phyloP scores from a whole-genome alignment of 2,888 invertebrate genomes.

The Meghimatium bilineatum region DNA sequence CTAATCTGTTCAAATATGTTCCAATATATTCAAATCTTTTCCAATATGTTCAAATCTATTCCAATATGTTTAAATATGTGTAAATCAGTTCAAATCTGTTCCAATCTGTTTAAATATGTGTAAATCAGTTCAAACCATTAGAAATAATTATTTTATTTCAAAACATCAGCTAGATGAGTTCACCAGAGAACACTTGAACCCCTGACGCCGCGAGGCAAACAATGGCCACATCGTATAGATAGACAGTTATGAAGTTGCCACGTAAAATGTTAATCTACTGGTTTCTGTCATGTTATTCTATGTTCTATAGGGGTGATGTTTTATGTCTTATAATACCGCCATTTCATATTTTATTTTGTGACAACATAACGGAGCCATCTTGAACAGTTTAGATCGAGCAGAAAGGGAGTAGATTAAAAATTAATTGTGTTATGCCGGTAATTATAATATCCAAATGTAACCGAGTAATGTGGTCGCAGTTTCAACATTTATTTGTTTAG shows the following conservation, averaged over 20 bases:
- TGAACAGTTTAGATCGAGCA: background rate
- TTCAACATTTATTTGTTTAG: background rate
- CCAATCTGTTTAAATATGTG: too few relatives aligned
- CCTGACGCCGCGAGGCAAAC: too few relatives aligned
- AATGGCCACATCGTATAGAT: too few relatives aligned
- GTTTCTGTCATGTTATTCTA: background rate
- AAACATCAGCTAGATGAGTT: too few relatives aligned
- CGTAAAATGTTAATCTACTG: background rate
- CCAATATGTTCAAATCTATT: too few relatives aligned
- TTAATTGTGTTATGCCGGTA: conserved; percentile 8
- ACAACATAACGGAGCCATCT: background rate
- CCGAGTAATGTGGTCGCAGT: background rate
- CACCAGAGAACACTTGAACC: too few relatives aligned
- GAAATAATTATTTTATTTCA: too few relatives aligned
- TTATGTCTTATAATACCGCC: background rate
- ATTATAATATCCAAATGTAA: conserved; percentile 3
- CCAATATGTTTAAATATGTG: too few relatives aligned
- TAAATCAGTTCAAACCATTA: too few relatives aligned
- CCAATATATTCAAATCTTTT: too few relatives aligned
- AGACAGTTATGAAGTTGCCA: background rate
- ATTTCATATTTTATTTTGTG: background rate
- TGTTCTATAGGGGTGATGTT: background rate
- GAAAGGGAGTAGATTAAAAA: background rate
- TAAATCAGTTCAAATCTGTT: too few relatives aligned
- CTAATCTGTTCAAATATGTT: too few relatives aligned